phyloP scores from a whole-genome alignment of 2,888 invertebrate species.

The Leucophora obtusa region DNA sequence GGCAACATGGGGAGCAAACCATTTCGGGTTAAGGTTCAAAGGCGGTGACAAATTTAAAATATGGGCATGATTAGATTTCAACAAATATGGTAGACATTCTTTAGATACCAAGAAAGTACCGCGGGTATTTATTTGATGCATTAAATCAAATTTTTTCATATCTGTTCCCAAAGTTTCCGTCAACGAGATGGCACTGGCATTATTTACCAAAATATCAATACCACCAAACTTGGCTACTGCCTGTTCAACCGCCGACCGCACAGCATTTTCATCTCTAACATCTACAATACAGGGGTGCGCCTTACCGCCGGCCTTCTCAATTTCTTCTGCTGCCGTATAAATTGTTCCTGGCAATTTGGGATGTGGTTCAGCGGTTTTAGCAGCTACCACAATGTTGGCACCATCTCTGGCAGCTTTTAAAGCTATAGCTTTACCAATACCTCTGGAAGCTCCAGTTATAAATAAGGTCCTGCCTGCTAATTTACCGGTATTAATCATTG shows the following conservation, averaged over 20 bases:
- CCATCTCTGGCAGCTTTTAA: slow-evolving; percentile 93
- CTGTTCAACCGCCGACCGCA: slow-evolving; percentile 82
- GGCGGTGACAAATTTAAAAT: slow-evolving; percentile 98
- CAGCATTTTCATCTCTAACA: slow-evolving; percentile 87
- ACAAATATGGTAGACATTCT: slow-evolving; percentile 90
- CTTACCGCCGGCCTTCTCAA: slow-evolving; percentile 89
- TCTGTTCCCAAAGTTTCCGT: slow-evolving; percentile 90
- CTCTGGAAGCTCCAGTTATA: slow-evolving; percentile 95
- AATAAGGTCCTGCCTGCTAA: slow-evolving; percentile 93
- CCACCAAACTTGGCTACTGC: slow-evolving; percentile 92
- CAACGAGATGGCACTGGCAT: slow-evolving; percentile 95
- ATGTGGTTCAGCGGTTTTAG: slow-evolving; percentile 91
- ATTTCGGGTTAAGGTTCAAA: slow-evolving; percentile 90
- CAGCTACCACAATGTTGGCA: slow-evolving; percentile 91
- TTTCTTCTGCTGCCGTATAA: slow-evolving; percentile 90
- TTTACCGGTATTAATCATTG: slow-evolving; percentile 77
- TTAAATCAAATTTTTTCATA: slow-evolving; percentile 98
- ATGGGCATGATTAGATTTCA: slow-evolving; percentile 93
- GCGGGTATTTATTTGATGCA: slow-evolving; percentile 95
- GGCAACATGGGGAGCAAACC: slow-evolving; percentile 94
- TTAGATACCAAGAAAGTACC: slow-evolving; percentile 98
- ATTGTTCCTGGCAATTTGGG: slow-evolving; percentile 85
- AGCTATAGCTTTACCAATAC: slow-evolving; percentile 96
- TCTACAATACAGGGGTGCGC: slow-evolving; percentile 90
- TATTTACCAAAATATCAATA: slow-evolving; percentile 96